Evolutionary conservation across 1,140 invertebrate species (phyloP).

Genomic region (Drosophila leontia): DNA sequence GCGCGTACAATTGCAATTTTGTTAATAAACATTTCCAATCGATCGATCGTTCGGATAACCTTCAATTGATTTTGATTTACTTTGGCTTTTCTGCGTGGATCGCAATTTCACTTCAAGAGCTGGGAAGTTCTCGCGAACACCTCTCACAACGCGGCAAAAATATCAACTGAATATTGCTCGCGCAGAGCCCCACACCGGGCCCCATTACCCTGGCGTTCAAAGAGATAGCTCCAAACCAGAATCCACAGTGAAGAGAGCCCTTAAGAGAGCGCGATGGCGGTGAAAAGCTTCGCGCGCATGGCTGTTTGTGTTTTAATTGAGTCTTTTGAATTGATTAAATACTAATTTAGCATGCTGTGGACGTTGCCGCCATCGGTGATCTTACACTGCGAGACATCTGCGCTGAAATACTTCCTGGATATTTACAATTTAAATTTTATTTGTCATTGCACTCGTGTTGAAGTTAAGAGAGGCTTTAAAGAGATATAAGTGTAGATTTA

Average conservation of each 20-base stretch:
- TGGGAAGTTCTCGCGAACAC: slow-evolving; percentile 32
- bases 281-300: slow-evolving; percentile 37
- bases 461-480: background rate
- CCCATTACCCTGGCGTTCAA: background rate
- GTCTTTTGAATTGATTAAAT: slow-evolving; percentile 74
- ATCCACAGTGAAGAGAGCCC: slow-evolving; percentile 22
- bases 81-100: slow-evolving; percentile 12
- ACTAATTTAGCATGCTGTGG: slow-evolving; percentile 63
- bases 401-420: slow-evolving; percentile 7
- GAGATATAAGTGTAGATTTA: too few species aligned
- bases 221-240: slow-evolving; percentile 11
- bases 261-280: slow-evolving; percentile 5
- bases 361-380: slow-evolving; percentile 48
- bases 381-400: slow-evolving; percentile 29
- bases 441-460: background rate
- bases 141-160: slow-evolving; percentile 44
- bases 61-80: slow-evolving; percentile 69
- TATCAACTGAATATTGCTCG: slow-evolving; percentile 30
- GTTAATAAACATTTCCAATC: slow-evolving; percentile 13
- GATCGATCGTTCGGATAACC: slow-evolving; percentile 9
- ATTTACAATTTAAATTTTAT: slow-evolving; percentile 18
- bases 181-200: background rate
- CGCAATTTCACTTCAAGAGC: slow-evolving; percentile 26
- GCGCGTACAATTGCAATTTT: background rate
- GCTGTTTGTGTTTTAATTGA: slow-evolving; percentile 46